These are phyloP conservation scores for Blera fallax DNA, from an alignment of 2,888 invertebrate species.

Conservation along the genomic window DNA sequence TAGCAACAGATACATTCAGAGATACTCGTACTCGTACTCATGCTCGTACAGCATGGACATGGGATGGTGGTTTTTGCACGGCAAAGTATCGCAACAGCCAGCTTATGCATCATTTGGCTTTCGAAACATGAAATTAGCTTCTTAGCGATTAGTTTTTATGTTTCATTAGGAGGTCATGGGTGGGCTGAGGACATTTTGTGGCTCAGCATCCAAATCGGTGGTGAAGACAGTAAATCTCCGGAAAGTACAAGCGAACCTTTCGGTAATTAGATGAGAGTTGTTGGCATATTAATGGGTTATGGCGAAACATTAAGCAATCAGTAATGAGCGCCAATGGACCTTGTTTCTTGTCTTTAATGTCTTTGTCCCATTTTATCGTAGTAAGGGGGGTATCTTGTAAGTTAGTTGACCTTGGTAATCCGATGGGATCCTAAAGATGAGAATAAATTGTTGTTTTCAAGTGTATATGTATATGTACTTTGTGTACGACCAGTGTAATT, in stretches of 20 bases:
- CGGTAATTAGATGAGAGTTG: slow-evolving; percentile 50
- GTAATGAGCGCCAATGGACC: slow-evolving; percentile 18
- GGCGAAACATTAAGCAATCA: slow-evolving; percentile 46
- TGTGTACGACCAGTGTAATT: neutral
- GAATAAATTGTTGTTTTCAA: neutral
- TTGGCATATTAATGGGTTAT: slow-evolving; percentile 47
- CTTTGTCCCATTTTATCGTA: neutral
- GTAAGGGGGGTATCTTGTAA: neutral
- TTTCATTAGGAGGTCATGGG: slow-evolving; percentile 29
- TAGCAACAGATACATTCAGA: neutral
- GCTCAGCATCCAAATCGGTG: neutral
- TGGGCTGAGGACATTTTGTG: neutral
- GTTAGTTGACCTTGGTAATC: neutral
- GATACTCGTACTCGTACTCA: too few relatives aligned
- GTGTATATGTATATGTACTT: neutral
- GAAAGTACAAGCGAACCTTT: neutral
- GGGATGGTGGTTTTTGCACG: neutral
- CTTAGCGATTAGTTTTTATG: slow-evolving; percentile 53
- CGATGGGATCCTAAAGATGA: neutral
- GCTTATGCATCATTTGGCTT: slow-evolving; percentile 40
- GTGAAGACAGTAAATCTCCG: neutral
- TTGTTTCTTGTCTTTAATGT: neutral
- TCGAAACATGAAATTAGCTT: slow-evolving; percentile 50
- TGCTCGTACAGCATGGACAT: neutral
- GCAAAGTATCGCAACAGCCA: slow-evolving; percentile 14